Percentiles rank a stretch among this genome's conserved stretches.
phyloP scores from a whole-genome alignment of 30 jellyfish, hydroid and myxozoan genomes.

The Chrysaora quinquecirrha region DNA sequence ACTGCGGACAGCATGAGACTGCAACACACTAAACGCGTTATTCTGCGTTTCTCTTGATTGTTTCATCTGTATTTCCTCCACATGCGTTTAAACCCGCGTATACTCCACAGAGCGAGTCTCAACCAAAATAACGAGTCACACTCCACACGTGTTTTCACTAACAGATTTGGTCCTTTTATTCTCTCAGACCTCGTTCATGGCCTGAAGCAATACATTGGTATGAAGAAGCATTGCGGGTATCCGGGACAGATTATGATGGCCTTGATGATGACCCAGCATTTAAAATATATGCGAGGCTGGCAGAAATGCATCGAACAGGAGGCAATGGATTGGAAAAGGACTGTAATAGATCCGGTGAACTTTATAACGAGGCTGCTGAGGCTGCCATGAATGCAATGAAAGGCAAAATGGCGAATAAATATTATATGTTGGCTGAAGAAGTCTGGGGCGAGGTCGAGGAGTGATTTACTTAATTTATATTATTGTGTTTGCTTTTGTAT shows the following conservation, averaged over 20 bases:
- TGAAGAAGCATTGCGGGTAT: slow-evolving; percentile 67
- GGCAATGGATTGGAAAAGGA: slow-evolving; percentile 93
- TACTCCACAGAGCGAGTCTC: no score
- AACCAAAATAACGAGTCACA: no score
- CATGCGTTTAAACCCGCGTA: no score
- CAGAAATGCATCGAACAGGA: slow-evolving; percentile 95
- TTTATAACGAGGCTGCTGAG: slow-evolving; percentile 94
- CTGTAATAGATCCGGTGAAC: slow-evolving; percentile 85
- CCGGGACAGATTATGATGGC: slow-evolving; percentile 49
- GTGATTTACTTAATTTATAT: background rate
- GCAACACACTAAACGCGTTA: no score
- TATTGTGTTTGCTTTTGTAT: background rate
- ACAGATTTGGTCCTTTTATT: no score
- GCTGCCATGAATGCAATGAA: slow-evolving; percentile 91
- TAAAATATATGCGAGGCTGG: slow-evolving; percentile 91
- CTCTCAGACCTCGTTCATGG: slow-evolving; percentile 87
- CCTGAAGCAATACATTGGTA: slow-evolving; percentile 89
- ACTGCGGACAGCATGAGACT: no score
- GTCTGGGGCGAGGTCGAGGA: slow-evolving; percentile 91
- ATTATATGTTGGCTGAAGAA: slow-evolving; percentile 97
- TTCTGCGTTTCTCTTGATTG: no score
- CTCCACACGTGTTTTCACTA: no score
- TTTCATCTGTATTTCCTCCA: no score
- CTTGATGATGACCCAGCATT: slow-evolving; percentile 68
- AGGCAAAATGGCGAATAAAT: slow-evolving; percentile 92